Conservation (phyloP, 2,797 vertebrate genomes). For the Atherinosoma microstoma region DNA sequence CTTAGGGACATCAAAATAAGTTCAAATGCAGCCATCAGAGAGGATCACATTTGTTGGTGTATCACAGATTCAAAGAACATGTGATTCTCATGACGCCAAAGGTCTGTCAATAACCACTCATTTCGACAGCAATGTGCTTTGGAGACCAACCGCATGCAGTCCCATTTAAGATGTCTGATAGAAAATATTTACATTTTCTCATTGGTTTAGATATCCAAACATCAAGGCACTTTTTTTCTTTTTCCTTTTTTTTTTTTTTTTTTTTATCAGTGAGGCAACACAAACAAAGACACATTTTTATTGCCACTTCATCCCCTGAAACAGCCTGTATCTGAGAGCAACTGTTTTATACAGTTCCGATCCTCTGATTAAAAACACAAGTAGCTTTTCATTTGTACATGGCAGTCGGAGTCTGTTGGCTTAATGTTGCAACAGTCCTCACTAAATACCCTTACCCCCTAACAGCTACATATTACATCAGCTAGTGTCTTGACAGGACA, state of each 20-base stretch:
- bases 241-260: not conserved
- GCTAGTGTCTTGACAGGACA: conserved; percentile 33
- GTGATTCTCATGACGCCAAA: conserved; percentile 79
- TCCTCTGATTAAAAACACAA: conserved; percentile 57
- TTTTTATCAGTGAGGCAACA: conserved; percentile 58
- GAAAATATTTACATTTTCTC: conserved; percentile 83
- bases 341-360: conserved; percentile 57
- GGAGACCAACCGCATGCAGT: conserved; percentile 77
- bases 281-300: conserved; percentile 75
- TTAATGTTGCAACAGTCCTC: conserved; percentile 36
- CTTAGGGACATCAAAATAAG: conserved; percentile 88
- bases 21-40: conserved; percentile 86
- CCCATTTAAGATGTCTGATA: conserved; percentile 76
- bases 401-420: conserved; percentile 21
- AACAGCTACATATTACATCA: conserved; percentile 54
- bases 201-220: conserved; percentile 75
- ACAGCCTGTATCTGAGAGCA: conserved; percentile 58
- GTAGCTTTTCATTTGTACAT: conserved; percentile 20
- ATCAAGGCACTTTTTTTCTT: conserved; percentile 66
- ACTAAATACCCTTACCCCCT: conserved; percentile 35
- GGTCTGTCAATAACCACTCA: conserved; percentile 86
- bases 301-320: conserved; percentile 71
- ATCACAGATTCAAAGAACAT: conserved; percentile 81
- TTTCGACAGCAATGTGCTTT: conserved; percentile 83
- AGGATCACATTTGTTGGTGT: conserved; percentile 84